phyloP scores from a whole-genome alignment of 2,888 invertebrate species.

The Aricia artaxerxes region DNA sequence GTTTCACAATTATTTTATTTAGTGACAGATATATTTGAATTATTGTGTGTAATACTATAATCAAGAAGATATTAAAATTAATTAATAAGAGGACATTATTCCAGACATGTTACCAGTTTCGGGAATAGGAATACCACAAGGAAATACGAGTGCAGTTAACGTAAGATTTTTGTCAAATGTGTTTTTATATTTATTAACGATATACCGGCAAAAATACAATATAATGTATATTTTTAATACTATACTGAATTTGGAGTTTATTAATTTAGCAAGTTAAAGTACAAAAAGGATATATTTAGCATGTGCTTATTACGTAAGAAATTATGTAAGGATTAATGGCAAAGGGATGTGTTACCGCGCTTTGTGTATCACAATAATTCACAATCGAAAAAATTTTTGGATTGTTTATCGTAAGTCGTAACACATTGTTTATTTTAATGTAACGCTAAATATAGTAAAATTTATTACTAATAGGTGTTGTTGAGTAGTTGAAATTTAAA shows the following conservation, averaged over 20 bases:
- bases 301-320: constrained; percentile 69
- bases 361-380: background rate
- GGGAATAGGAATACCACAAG: constrained; percentile 9
- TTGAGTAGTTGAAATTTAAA: background rate
- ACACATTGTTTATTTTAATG: background rate
- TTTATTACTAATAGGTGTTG: background rate
- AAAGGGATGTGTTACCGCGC: constrained; percentile 41
- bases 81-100: constrained; percentile 3
- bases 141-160: constrained; percentile 9
- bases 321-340: constrained; percentile 58
- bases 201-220: constrained; percentile 9
- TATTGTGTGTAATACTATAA: background rate
- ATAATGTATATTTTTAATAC: background rate
- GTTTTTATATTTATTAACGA: background rate
- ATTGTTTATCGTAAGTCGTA: constrained; percentile 9
- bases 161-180: constrained; percentile 20
- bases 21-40: constrained; percentile 18
- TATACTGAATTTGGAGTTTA: background rate
- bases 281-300: constrained; percentile 44
- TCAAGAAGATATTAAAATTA: background rate
- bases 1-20: background rate
- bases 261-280: constrained; percentile 33
- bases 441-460: background rate
- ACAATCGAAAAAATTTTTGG: background rate
- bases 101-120: constrained; percentile 4